Evolutionary conservation across 2,797 vertebrate genomes (phyloP).

Genomic region (Staurois parvus): DNA sequence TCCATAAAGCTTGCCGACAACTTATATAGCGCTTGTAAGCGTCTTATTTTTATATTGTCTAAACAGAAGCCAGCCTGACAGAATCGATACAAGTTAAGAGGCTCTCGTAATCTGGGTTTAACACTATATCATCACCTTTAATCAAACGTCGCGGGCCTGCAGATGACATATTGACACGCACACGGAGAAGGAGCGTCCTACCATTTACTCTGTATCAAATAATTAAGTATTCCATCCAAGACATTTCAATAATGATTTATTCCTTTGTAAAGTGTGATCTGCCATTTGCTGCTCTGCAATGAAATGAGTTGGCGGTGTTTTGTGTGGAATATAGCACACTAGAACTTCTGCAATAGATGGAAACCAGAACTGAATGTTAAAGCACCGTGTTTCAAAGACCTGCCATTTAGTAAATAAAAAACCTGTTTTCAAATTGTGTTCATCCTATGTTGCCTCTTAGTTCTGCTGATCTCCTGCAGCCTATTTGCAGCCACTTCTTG

Average conservation of each 20-base stretch:
- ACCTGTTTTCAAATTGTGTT: too few species aligned
- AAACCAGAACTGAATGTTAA: too few species aligned
- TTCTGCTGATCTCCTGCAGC: too few species aligned
- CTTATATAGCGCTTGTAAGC: constrained; percentile 51
- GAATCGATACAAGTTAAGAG: constrained; percentile 73
- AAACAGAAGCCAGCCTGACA: constrained; percentile 68
- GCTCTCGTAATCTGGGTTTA: constrained; percentile 71
- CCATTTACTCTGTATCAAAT: constrained; percentile 69
- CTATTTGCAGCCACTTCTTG: too few species aligned
- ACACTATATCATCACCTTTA: constrained; percentile 70
- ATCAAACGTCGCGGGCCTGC: constrained; percentile 67
- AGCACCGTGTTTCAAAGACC: too few species aligned
- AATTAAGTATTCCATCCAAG: constrained; percentile 66
- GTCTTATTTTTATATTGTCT: constrained; percentile 60
- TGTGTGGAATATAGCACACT: too few species aligned
- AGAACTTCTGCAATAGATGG: too few species aligned
- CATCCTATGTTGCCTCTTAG: too few species aligned
- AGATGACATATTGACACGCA: constrained; percentile 70
- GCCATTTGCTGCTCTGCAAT: background rate
- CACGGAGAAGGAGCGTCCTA: constrained; percentile 65
- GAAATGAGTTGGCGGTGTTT: background rate
- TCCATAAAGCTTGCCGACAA: constrained; percentile 42
- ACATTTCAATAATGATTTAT: constrained; percentile 54
- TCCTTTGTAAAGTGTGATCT: constrained; percentile 4
- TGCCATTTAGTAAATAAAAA: too few species aligned